These are phyloP conservation scores for Potamarius usumacintae DNA, from an alignment of 2,113 vertebrate genomes.

Conservation along the genomic window DNA sequence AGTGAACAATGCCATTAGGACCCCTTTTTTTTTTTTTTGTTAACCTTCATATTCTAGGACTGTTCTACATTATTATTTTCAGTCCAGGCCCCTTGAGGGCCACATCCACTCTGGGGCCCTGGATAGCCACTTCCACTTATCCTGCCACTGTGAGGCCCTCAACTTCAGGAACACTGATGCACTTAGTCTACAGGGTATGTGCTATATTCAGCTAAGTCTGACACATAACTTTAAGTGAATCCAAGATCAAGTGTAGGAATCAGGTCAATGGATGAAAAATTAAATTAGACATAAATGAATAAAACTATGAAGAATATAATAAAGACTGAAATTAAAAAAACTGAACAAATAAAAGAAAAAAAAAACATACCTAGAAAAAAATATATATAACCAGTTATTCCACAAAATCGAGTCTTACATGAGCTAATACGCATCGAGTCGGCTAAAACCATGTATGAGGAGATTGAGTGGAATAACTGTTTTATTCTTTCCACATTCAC, in stretches of 20 bases:
- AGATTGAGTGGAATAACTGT: no score
- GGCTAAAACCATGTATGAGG: no score
- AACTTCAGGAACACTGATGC: not conserved
- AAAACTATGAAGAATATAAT: not conserved
- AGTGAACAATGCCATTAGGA: not conserved
- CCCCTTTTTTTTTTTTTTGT: not conserved
- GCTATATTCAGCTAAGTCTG: not conserved
- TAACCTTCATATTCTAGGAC: not conserved
- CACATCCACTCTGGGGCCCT: not conserved
- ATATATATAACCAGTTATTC: not conserved
- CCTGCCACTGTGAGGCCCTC: not conserved
- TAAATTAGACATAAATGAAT: not conserved
- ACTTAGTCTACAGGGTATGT: not conserved
- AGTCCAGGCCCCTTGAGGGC: not conserved
- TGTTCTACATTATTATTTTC: slow-evolving; percentile 3
- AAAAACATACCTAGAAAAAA: not conserved
- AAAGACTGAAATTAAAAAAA: not conserved
- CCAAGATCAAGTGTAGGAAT: slow-evolving; percentile 3
- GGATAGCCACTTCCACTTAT: not conserved
- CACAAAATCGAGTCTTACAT: no score
- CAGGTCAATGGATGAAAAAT: not conserved
- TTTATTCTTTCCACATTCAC: no score
- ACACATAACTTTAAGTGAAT: not conserved
- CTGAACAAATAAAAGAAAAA: not conserved
- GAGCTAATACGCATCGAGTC: no score